Evolutionary conservation across 1,140 invertebrate genomes (phyloP).

Genomic region (Monochamus saltuarius): DNA sequence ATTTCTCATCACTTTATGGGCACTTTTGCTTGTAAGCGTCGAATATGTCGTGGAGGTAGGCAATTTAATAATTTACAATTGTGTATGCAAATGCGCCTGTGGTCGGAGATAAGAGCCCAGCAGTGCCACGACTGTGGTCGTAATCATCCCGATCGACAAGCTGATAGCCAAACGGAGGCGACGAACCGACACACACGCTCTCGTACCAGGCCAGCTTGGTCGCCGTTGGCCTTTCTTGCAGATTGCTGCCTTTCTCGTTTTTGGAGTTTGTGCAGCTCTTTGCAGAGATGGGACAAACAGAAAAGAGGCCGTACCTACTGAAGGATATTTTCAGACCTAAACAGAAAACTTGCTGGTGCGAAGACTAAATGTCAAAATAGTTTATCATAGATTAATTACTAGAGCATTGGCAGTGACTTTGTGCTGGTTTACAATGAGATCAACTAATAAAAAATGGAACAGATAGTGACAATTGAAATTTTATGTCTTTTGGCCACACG

Average conservation of each 20-base stretch:
- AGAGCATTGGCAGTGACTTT: no score
- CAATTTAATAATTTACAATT: constrained; percentile 14
- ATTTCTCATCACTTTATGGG: no score
- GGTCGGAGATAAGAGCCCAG: constrained; percentile 6
- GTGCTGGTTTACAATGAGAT: no score
- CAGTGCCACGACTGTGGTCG: constrained; percentile 5
- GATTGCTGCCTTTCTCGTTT: constrained; percentile 1
- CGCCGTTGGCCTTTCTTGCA: constrained; percentile 8
- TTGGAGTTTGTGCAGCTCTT: background rate
- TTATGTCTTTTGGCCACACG: no score
- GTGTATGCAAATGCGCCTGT: constrained; percentile 13
- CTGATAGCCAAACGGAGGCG: constrained; percentile 13
- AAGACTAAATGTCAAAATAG: no score
- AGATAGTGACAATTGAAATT: no score
- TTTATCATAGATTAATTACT: no score
- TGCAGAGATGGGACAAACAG: background rate
- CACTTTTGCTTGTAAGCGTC: no score
- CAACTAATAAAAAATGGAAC: no score
- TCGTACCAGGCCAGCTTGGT: background rate
- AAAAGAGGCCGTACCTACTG: no score
- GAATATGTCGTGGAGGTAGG: background rate
- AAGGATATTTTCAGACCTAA: no score
- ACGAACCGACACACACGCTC: constrained; percentile 3
- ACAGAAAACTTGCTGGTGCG: no score
- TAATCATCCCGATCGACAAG: constrained; percentile 13